Conservation (phyloP, 2,113 vertebrate species). For the Astatoreochromis straeleni region DNA sequence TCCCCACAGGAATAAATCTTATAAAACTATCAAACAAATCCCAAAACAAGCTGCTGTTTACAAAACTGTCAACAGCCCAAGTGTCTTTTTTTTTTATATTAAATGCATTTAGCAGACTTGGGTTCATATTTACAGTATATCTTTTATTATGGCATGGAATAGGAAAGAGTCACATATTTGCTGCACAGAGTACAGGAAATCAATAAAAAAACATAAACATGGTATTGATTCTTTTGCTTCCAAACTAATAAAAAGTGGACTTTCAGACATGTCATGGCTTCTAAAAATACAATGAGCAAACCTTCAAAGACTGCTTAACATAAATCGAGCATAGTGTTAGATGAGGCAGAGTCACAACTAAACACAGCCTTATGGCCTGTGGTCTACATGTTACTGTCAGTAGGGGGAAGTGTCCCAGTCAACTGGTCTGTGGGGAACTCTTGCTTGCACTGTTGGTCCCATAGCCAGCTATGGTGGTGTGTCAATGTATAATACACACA, state of each 20-base stretch:
- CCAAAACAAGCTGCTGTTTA: neutral
- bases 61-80: neutral
- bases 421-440: neutral
- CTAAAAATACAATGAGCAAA: neutral
- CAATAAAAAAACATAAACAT: slow-evolving; percentile 3
- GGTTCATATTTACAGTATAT: neutral
- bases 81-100: neutral
- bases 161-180: neutral
- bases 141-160: neutral
- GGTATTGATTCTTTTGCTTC: neutral
- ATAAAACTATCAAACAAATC: neutral
- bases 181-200: neutral
- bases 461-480: neutral
- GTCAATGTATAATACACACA: neutral
- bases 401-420: neutral
- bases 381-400: neutral
- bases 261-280: neutral
- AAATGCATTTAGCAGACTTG: neutral
- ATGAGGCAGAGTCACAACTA: neutral
- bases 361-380: neutral
- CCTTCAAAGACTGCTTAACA: neutral
- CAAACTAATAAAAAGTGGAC: neutral
- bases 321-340: neutral
- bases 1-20: neutral
- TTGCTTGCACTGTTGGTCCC: neutral